phyloP scores from a whole-genome alignment of 2,113 vertebrate species.

The Cynopterus brachyotis region DNA sequence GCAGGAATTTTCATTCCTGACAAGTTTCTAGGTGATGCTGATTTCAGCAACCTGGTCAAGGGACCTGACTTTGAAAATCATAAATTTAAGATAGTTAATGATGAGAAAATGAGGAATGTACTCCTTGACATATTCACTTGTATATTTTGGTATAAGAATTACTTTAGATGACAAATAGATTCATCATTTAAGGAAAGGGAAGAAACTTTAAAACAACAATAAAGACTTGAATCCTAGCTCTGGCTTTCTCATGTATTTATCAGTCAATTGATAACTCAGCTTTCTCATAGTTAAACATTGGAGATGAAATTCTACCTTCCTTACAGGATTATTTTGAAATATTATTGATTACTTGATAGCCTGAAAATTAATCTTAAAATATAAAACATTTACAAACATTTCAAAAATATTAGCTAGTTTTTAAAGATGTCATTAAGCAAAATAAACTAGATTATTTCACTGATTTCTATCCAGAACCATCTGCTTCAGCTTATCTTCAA shows the following conservation, averaged over 20 bases:
- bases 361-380: background rate
- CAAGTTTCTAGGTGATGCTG: background rate
- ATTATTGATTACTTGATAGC: background rate
- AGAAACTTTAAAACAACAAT: background rate
- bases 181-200: background rate
- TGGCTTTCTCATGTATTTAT: background rate
- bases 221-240: background rate
- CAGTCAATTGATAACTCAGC: background rate
- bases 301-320: background rate
- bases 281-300: background rate
- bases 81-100: background rate
- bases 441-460: background rate
- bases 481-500: background rate
- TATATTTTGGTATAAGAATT: background rate
- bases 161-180: background rate
- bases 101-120: background rate
- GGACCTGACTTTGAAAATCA: background rate
- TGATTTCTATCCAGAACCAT: background rate
- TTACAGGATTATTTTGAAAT: background rate
- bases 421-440: background rate
- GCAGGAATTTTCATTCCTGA: background rate
- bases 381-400: background rate
- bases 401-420: background rate
- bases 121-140: background rate
- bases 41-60: background rate